Evolutionary conservation across 2,888 invertebrate genomes (phyloP).

Genomic region (Saturnia pavonia): DNA sequence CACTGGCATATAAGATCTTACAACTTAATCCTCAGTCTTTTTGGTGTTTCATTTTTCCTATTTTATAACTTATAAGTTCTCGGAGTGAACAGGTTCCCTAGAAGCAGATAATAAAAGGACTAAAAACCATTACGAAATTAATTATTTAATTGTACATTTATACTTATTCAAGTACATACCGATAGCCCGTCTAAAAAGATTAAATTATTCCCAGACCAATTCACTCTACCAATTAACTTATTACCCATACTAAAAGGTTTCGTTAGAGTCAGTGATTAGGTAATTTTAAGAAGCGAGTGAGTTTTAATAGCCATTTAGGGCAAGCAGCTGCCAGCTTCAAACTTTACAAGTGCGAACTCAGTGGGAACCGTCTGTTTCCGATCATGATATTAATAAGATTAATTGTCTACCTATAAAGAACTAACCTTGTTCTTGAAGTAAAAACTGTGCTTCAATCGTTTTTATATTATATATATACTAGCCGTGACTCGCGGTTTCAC

Average conservation of each 20-base stretch:
- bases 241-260: slow-evolving; percentile 28
- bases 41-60: too few relatives aligned
- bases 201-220: slow-evolving; percentile 24
- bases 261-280: slow-evolving; percentile 33
- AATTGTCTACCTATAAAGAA: slow-evolving; percentile 46
- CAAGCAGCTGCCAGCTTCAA: slow-evolving; percentile 50
- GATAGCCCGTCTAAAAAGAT: slow-evolving; percentile 5
- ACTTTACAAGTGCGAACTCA: slow-evolving; percentile 46
- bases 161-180: slow-evolving; percentile 7
- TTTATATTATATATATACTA: background rate
- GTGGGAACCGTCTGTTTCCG: slow-evolving; percentile 36
- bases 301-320: slow-evolving; percentile 50
- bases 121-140: background rate
- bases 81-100: too few relatives aligned
- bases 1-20: too few relatives aligned
- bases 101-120: background rate
- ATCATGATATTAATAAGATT: slow-evolving; percentile 48
- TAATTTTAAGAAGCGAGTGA: slow-evolving; percentile 45
- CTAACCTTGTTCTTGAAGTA: slow-evolving; percentile 23
- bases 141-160: background rate
- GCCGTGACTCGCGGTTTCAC: too few relatives aligned
- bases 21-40: too few relatives aligned
- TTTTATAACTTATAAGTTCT: too few relatives aligned
- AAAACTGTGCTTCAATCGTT: background rate
- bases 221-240: slow-evolving; percentile 22